Evolutionary conservation across 2,888 invertebrate species (phyloP), one percentile per base, ranked within the genome.

Genomic region (Theodoxus fluviatilis): DNA sequence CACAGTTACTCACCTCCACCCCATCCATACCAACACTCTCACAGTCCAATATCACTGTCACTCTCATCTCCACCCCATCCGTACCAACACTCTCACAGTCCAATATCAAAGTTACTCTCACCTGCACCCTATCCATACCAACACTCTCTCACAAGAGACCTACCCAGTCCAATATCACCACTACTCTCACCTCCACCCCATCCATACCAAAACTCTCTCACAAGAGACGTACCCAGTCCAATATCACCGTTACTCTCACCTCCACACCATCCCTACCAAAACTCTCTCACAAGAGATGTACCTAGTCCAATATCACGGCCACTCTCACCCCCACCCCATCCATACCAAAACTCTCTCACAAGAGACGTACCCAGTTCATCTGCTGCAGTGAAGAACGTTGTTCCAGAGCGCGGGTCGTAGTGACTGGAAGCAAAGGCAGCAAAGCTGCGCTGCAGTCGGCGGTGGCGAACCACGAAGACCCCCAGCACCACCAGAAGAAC

Each of bases 391-490:
- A 95, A 93, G 68, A 94, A 94, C 55, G 95, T 94, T 79, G 94
- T 93, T 64, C 94, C 95, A 66, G 94, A 92, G 76, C 94, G 90
- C 68, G 93, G 92, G 88, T 94, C 94, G 87, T 96, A 96, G 86
- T 93, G 93, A 77, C 93, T 93, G 85, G 92, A 93, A 40, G 93
- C 92, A 87, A 94, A 94, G 68, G 93, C 90, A 68, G 92, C 91
- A 88, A 94, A 94, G 80, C 92, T 93, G 76, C 92, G 91, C 83
- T 93, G 91, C 47, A 94, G 89, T 63, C 93, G 90, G 61, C 92
- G 90, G 86, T 94, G 93, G 37, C 93, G 90, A 65, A 93, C 80
- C 2, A 91, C 88, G 78, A 90, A 90, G 83, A 92, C 90, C 18
- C 90, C 90, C 49, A 94, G 89, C 2, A 92, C 91, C 18, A 88